Evolutionary conservation across 1,140 invertebrate species (phyloP).

Genomic region (Eupeodes corollae): DNA sequence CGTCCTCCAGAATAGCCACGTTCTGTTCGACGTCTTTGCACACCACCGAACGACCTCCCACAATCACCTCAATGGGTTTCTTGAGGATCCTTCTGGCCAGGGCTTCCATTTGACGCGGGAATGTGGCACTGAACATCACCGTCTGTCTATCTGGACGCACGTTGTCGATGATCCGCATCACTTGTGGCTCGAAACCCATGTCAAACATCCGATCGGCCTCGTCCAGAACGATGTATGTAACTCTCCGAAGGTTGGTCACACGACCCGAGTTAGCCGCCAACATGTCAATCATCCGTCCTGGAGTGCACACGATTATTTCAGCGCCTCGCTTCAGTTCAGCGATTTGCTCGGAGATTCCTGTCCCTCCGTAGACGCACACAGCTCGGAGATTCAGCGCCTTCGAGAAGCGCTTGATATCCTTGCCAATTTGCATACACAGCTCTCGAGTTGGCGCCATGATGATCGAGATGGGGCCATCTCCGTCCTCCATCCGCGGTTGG

Average conservation of each 20-base stretch:
- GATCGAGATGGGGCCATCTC: conserved; percentile 91
- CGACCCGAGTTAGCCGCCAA: conserved; percentile 92
- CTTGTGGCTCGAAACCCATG: conserved; percentile 99
- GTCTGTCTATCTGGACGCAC: conserved; percentile 94
- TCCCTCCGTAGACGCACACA: conserved; percentile 98
- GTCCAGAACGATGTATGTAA: conserved; percentile 95
- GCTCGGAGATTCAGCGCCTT: conserved; percentile 76
- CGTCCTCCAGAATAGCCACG: conserved; percentile 87
- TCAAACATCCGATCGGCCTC: conserved; percentile 99
- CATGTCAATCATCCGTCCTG: conserved; percentile 99
- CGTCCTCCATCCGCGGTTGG: conserved; percentile 84
- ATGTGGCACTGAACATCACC: conserved; percentile 98
- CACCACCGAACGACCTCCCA: conserved; percentile 94
- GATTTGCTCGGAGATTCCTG: conserved; percentile 66
- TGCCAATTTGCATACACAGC: conserved; percentile 96
- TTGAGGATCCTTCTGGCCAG: conserved; percentile 85
- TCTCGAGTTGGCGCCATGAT: conserved; percentile 98
- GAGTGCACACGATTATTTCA: conserved; percentile 98
- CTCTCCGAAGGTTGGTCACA: conserved; percentile 90
- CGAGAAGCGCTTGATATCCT: conserved; percentile 93
- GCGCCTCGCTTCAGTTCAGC: conserved; percentile 95
- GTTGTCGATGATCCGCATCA: conserved; percentile 96
- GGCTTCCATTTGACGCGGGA: conserved; percentile 98
- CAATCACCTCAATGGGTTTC: conserved; percentile 95
- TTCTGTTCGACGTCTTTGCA: conserved; percentile 98